Conservation (phyloP, 1,140 invertebrate species). For the Solenopsis invicta region DNA sequence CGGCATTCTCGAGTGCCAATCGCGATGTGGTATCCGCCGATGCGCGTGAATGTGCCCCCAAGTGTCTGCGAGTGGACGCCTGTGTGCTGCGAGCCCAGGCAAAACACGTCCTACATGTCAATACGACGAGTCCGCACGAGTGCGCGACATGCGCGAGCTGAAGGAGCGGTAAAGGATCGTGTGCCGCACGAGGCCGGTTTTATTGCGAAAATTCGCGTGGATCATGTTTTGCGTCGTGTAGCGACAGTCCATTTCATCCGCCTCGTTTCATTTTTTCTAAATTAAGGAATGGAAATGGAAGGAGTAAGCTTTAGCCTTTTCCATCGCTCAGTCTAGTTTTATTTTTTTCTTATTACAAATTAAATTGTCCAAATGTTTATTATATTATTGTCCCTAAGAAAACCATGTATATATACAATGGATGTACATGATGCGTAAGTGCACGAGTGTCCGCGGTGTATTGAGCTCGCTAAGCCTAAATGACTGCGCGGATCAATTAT, state of each 20-base stretch:
- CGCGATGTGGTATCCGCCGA: slow-evolving; percentile 42
- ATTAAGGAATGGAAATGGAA: not conserved
- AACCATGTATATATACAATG: not conserved
- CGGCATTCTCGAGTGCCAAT: slow-evolving; percentile 65
- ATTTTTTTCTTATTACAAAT: too few relatives aligned
- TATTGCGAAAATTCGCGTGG: not conserved
- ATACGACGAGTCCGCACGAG: slow-evolving; percentile 3
- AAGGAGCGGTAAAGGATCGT: slow-evolving; percentile 2
- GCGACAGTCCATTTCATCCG: not conserved
- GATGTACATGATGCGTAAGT: not conserved
- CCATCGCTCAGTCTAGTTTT: too few relatives aligned
- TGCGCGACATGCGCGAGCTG: not conserved
- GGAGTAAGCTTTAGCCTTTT: too few relatives aligned
- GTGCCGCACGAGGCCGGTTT: not conserved
- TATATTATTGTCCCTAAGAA: too few relatives aligned
- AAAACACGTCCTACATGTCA: slow-evolving; percentile 46
- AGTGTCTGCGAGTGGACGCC: slow-evolving; percentile 1
- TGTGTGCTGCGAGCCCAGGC: slow-evolving; percentile 15
- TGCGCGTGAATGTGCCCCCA: not conserved
- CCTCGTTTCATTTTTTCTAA: not conserved
- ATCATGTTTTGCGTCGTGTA: not conserved
- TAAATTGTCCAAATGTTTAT: too few relatives aligned
- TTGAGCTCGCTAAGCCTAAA: slow-evolving; percentile 19
- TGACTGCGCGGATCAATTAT: slow-evolving; percentile 18
- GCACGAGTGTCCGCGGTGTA: not conserved